Conservation (phyloP, 2,888 invertebrate genomes). For the Aleiodes testaceus region DNA sequence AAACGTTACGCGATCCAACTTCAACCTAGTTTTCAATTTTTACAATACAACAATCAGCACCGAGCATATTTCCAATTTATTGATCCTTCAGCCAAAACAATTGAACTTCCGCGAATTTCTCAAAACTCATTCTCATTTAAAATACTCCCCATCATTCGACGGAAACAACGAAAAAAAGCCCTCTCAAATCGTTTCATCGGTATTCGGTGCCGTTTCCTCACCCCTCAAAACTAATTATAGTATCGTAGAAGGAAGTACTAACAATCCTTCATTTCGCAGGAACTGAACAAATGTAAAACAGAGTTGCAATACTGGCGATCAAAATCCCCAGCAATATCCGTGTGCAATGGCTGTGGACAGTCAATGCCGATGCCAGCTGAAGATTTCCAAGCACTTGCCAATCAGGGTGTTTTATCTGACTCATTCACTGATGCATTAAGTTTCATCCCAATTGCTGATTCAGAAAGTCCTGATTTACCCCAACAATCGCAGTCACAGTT, state of each 20-base stretch:
- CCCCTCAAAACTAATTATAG: background rate
- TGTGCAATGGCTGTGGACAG: conserved; percentile 84
- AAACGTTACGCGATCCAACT: no score
- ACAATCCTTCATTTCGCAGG: conserved; percentile 73
- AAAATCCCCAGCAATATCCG: conserved; percentile 85
- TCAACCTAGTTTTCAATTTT: no score
- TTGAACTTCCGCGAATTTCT: no score
- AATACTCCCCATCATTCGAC: no score
- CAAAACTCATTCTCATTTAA: no score
- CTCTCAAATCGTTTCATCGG: no score
- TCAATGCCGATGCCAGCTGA: conserved; percentile 76
- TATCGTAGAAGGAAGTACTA: conserved; percentile 7
- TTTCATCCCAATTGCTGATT: conserved; percentile 72
- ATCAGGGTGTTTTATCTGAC: conserved; percentile 77
- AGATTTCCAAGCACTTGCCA: conserved; percentile 78
- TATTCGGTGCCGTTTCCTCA: no score
- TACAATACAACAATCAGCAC: no score
- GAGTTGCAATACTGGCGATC: conserved; percentile 94
- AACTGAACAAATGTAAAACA: conserved; percentile 93
- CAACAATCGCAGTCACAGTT: conserved; percentile 48
- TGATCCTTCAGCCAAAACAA: no score
- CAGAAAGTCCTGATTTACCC: conserved; percentile 62
- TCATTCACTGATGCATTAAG: conserved; percentile 72
- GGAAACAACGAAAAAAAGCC: no score
- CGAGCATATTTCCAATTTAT: no score